Evolutionary conservation across 2,797 vertebrate genomes (phyloP).

Genomic region (Eospalax fontanierii): DNA sequence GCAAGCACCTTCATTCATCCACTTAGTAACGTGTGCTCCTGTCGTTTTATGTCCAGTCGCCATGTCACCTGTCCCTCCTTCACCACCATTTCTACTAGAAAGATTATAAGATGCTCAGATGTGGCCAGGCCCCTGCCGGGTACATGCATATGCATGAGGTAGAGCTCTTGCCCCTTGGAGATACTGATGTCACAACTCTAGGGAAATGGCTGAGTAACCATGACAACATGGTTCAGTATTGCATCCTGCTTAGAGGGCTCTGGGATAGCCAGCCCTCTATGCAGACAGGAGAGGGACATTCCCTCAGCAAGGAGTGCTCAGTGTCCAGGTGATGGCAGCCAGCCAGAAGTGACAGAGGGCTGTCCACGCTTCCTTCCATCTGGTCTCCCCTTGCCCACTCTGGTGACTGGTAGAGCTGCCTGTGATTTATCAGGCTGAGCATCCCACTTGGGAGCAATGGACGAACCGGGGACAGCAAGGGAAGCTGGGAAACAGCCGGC

Average conservation of each 20-base stretch:
- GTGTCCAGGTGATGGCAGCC: constrained; percentile 81
- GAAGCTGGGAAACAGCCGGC: constrained; percentile 49
- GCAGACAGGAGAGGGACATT: constrained; percentile 86
- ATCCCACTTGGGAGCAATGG: constrained; percentile 59
- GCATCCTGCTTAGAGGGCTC: constrained; percentile 87
- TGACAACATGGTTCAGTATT: constrained; percentile 88
- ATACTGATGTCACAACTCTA: constrained; percentile 90
- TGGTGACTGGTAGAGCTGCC: constrained; percentile 62
- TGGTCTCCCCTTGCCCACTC: constrained; percentile 67
- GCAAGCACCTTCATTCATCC: neutral
- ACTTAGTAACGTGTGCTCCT: constrained; percentile 53
- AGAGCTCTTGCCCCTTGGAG: constrained; percentile 89
- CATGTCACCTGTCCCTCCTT: constrained; percentile 82
- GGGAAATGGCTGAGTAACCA: constrained; percentile 91
- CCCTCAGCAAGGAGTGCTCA: constrained; percentile 85
- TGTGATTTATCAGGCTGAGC: constrained; percentile 59
- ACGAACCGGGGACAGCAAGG: neutral
- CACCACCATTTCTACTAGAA: constrained; percentile 82
- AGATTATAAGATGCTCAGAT: constrained; percentile 87
- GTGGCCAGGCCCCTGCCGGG: constrained; percentile 89
- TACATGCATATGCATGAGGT: constrained; percentile 90
- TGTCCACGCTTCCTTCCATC: constrained; percentile 72
- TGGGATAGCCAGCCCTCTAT: constrained; percentile 86
- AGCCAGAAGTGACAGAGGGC: constrained; percentile 83
- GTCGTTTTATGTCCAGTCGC: constrained; percentile 78